Conservation (phyloP, 2,888 invertebrate species). For the Drosophila helvetica region DNA sequence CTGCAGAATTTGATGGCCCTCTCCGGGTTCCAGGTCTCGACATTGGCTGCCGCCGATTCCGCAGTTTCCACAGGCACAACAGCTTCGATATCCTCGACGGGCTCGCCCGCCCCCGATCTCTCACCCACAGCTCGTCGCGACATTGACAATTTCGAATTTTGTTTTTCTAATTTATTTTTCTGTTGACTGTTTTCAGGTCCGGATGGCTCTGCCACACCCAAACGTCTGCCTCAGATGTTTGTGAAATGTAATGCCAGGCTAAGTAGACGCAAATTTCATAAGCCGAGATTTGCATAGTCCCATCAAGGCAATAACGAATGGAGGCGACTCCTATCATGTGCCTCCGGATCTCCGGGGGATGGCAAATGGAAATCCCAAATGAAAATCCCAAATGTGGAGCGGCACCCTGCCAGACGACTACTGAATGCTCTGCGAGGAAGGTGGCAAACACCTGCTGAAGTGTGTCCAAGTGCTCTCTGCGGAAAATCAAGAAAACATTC, state of each 20-base stretch:
- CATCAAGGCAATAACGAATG: constrained; percentile 37
- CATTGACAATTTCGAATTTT: constrained; percentile 49
- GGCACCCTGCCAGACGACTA: no score
- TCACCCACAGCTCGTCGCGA: constrained; percentile 2
- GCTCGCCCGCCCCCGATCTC: background rate
- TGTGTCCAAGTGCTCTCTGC: no score
- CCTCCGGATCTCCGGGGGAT: constrained; percentile 14
- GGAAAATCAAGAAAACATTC: no score
- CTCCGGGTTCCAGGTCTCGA: constrained; percentile 9
- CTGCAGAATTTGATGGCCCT: constrained; percentile 20
- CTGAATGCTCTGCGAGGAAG: no score
- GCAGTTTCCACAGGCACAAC: background rate
- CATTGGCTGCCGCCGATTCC: background rate
- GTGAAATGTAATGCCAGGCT: constrained; percentile 43
- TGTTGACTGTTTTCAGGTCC: constrained; percentile 7
- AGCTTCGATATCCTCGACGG: background rate
- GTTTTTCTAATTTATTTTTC: constrained; percentile 1
- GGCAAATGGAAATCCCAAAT: no score
- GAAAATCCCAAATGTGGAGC: no score
- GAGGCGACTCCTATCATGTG: constrained; percentile 31
- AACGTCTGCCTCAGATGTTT: constrained; percentile 22
- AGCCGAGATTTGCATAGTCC: constrained; percentile 42
- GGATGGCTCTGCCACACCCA: background rate
- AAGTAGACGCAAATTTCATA: constrained; percentile 6
- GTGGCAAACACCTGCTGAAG: no score